Percentiles rank a stretch among this genome's conserved stretches.
These are phyloP conservation scores for Pangasius djambal DNA, from an alignment of 2,797 vertebrate genomes.

Conservation along the genomic window DNA sequence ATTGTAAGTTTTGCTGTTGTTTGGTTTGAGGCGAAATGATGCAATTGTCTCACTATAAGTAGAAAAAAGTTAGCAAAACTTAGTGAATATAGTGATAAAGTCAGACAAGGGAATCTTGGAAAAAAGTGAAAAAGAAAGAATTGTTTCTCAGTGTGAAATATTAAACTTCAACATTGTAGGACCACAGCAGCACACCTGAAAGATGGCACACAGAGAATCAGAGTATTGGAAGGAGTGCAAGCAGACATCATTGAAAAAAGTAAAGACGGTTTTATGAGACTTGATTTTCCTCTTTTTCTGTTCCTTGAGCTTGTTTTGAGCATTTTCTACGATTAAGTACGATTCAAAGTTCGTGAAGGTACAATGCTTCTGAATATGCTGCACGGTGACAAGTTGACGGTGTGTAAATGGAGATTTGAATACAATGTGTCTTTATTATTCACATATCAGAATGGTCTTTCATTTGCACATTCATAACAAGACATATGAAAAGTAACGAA, in stretches of 20 bases:
- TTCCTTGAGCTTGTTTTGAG: not conserved
- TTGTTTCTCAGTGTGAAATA: constrained; percentile 8
- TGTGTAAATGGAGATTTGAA: not conserved
- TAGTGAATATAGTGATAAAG: not conserved
- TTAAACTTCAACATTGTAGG: not conserved
- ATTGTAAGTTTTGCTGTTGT: not conserved
- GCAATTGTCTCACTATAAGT: not conserved
- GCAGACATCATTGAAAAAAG: not conserved
- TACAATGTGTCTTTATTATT: not conserved
- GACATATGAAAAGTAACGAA: not conserved
- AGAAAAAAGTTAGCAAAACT: constrained; percentile 2
- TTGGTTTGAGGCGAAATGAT: not conserved
- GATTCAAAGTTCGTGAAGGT: not conserved
- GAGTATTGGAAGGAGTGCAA: not conserved
- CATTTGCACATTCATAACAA: not conserved
- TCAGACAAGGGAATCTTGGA: not conserved
- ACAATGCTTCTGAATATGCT: not conserved
- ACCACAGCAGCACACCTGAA: not conserved
- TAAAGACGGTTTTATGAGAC: not conserved
- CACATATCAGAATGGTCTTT: not conserved
- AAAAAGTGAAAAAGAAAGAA: not conserved
- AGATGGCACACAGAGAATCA: not conserved
- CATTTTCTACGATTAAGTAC: not conserved
- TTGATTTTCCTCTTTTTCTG: not conserved
- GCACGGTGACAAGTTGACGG: not conserved